A percentile compares a stretch with the other conserved stretches of the same genome.
Evolutionary conservation across 2,113 vertebrate genomes (phyloP).

Genomic region (Lamprotornis superbus): DNA sequence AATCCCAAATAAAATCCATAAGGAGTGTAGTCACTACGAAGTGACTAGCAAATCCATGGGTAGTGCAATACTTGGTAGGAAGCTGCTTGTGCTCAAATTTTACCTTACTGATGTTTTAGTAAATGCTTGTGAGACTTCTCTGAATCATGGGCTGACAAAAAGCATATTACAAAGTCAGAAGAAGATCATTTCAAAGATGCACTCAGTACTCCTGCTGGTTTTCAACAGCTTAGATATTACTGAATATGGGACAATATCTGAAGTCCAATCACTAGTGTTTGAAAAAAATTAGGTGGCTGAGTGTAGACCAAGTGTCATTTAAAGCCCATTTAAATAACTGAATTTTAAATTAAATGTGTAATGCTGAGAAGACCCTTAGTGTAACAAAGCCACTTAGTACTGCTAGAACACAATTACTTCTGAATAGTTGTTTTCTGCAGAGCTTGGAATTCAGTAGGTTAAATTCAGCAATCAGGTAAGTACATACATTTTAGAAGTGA

Average conservation of each 20-base stretch:
- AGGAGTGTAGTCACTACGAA: neutral
- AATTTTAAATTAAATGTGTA: neutral
- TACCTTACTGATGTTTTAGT: neutral
- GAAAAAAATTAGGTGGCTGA: neutral
- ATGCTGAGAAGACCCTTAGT: neutral
- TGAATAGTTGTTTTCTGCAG: neutral
- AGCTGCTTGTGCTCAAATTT: neutral
- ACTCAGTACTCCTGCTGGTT: neutral
- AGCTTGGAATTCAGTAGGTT: neutral
- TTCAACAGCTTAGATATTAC: neutral
- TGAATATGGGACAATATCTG: neutral
- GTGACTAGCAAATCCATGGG: neutral
- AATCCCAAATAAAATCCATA: neutral
- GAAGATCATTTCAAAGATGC: neutral
- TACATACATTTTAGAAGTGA: neutral
- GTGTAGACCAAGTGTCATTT: neutral
- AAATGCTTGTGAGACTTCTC: neutral
- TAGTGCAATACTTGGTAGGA: neutral
- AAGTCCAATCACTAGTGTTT: neutral
- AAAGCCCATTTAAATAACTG: neutral
- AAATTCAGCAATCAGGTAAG: neutral
- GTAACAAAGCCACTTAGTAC: neutral
- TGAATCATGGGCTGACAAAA: neutral
- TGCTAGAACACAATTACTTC: neutral
- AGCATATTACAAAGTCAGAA: neutral